Percentiles rank a stretch among this genome's conserved stretches.
phyloP scores from a whole-genome alignment of 2,797 vertebrate species.

The Aeoliscus strigatus region DNA sequence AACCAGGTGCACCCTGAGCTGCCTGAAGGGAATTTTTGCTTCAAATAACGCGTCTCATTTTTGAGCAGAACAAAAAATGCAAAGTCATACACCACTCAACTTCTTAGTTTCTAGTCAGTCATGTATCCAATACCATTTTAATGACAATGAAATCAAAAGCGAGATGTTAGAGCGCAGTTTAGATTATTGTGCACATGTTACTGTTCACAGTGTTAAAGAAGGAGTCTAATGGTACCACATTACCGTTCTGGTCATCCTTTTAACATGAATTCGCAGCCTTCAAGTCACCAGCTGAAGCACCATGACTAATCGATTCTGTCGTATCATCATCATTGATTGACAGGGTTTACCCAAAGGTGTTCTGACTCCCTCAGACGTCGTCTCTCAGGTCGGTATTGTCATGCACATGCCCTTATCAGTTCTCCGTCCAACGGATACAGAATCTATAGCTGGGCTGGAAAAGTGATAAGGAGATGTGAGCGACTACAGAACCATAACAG shows the following conservation, averaged over 20 bases:
- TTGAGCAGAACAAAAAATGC: not conserved
- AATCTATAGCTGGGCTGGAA: slow-evolving; percentile 91
- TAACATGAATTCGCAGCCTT: not conserved
- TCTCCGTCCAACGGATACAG: slow-evolving; percentile 93
- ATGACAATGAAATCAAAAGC: too few species aligned
- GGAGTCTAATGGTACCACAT: too few species aligned
- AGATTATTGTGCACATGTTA: too few species aligned
- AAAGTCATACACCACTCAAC: not conserved
- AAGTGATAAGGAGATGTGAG: slow-evolving; percentile 93
- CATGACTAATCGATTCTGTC: too few species aligned
- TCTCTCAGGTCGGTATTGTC: slow-evolving; percentile 56
- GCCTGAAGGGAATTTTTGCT: slow-evolving; percentile 19
- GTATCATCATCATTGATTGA: slow-evolving; percentile 8
- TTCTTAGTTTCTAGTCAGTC: not conserved
- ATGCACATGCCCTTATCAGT: slow-evolving; percentile 93
- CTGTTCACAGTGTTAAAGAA: too few species aligned
- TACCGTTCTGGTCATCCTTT: not conserved
- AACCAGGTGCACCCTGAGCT: slow-evolving; percentile 24
- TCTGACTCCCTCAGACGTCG: slow-evolving; percentile 33
- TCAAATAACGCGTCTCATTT: slow-evolving; percentile 8
- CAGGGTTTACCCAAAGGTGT: slow-evolving; percentile 18
- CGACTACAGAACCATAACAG: slow-evolving; percentile 61
- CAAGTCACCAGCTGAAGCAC: too few species aligned
- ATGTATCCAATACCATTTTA: too few species aligned
- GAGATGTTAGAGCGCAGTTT: too few species aligned